phyloP scores from a whole-genome alignment of 1,140 invertebrate genomes.

The Calycopis cecrops region DNA sequence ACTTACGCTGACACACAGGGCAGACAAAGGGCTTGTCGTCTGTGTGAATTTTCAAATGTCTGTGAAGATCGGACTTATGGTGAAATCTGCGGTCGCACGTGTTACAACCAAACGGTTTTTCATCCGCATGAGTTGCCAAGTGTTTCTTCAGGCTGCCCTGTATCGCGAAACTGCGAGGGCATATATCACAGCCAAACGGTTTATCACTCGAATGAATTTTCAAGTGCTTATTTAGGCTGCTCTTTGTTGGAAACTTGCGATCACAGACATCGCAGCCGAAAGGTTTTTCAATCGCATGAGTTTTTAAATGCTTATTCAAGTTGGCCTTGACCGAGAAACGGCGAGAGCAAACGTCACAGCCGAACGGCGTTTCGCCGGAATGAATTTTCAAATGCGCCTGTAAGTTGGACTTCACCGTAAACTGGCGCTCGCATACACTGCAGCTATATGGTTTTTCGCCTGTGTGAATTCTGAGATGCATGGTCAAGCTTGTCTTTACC shows the following conservation, averaged over 20 bases:
- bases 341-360: not conserved
- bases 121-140: too few species aligned
- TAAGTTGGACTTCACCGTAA: too few species aligned
- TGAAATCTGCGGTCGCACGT: not conserved
- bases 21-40: not conserved
- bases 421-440: too few species aligned
- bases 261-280: not conserved
- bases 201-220: not conserved
- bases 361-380: not conserved
- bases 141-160: too few species aligned
- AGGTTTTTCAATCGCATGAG: not conserved
- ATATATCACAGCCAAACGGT: slow-evolving; percentile 1
- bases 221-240: not conserved
- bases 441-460: not conserved
- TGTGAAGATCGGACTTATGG: not conserved
- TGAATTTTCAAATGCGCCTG: too few species aligned
- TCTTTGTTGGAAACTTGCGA: not conserved
- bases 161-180: too few species aligned
- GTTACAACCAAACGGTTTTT: not conserved
- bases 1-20: not conserved
- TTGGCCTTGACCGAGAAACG: not conserved
- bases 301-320: not conserved
- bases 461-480: slow-evolving; percentile 11
- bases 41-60: not conserved
- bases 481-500: not conserved